Evolutionary conservation across 2,888 invertebrate species (phyloP).

Genomic region (Drosophila melanosoma): DNA sequence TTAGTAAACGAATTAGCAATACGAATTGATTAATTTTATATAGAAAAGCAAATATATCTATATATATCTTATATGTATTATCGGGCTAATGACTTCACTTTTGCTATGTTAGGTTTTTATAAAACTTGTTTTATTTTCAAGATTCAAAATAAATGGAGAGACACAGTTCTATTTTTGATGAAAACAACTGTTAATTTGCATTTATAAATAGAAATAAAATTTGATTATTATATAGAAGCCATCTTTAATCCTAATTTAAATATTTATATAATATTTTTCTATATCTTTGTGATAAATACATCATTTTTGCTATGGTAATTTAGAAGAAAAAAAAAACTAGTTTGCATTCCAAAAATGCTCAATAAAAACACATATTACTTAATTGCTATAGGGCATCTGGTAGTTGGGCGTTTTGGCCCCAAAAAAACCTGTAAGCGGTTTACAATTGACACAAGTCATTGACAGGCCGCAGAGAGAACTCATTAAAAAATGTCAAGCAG

Average conservation of each 20-base stretch:
- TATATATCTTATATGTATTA: not conserved
- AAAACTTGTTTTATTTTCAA: not conserved
- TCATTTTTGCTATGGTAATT: not conserved
- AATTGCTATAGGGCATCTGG: not conserved
- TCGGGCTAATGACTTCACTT: not conserved
- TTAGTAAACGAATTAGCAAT: not conserved
- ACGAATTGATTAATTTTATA: not conserved
- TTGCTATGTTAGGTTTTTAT: not conserved
- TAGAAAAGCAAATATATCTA: not conserved
- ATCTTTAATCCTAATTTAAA: not conserved
- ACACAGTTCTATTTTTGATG: not conserved
- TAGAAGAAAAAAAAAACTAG: no score
- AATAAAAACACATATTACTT: not conserved
- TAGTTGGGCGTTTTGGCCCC: not conserved
- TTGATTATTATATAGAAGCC: not conserved
- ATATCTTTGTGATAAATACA: not conserved
- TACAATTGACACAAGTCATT: slow-evolving; percentile 48
- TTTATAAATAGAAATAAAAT: not conserved
- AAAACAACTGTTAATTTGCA: not conserved
- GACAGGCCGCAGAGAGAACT: slow-evolving; percentile 13
- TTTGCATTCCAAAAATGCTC: not conserved
- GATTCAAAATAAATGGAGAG: not conserved
- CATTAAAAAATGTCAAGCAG: slow-evolving; percentile 62
- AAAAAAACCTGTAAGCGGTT: not conserved
- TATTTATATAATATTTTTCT: not conserved